These are phyloP conservation scores for Malachius bipustulatus DNA, from an alignment of 2,888 invertebrate species.

Conservation along the genomic window DNA sequence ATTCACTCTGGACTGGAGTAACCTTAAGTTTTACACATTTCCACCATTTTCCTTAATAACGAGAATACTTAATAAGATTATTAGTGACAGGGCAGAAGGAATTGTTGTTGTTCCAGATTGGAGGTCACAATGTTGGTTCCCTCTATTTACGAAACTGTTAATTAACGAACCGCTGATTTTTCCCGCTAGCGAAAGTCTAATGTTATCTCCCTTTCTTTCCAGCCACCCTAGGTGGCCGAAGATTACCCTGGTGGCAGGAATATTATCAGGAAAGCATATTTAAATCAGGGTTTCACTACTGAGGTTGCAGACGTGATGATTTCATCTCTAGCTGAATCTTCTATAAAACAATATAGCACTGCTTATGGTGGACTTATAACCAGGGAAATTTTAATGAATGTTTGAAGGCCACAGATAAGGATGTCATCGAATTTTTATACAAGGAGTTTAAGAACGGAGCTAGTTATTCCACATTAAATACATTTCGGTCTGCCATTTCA, in stretches of 20 bases:
- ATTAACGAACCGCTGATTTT: conserved; percentile 14
- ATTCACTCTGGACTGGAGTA: conserved; percentile 20
- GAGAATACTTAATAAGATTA: conserved; percentile 23
- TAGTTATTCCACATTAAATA: too few species aligned
- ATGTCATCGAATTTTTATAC: too few species aligned
- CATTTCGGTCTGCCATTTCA: too few species aligned
- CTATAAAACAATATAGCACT: too few species aligned
- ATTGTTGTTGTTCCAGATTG: conserved; percentile 24
- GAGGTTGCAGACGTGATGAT: too few species aligned
- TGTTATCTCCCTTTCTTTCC: conserved; percentile 17
- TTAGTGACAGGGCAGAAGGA: conserved; percentile 20
- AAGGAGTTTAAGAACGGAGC: too few species aligned
- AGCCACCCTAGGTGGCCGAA: conserved; percentile 15
- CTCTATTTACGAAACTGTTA: conserved; percentile 15
- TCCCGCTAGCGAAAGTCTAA: conserved; percentile 13
- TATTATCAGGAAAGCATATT: too few species aligned
- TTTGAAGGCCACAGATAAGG: too few species aligned
- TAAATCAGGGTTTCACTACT: too few species aligned
- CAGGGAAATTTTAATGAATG: too few species aligned
- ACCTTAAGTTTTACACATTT: conserved; percentile 21
- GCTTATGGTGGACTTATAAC: too few species aligned
- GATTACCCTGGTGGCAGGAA: conserved; percentile 20
- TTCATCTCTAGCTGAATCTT: too few species aligned
- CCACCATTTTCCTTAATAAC: conserved; percentile 24
- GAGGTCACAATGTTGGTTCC: conserved; percentile 24